Evolutionary conservation across 2,797 vertebrate genomes (phyloP).

Genomic region (Siniperca undulata): DNA sequence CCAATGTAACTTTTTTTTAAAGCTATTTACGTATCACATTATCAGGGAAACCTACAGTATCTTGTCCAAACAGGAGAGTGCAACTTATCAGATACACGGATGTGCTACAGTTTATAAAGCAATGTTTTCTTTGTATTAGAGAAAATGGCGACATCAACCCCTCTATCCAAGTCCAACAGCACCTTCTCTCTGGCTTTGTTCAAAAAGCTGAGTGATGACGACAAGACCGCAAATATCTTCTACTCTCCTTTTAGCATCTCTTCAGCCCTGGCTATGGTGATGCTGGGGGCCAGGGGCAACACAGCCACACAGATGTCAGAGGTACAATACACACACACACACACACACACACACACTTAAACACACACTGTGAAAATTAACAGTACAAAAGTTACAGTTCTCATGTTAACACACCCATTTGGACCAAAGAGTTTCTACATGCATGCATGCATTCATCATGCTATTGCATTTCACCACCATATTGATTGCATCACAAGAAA

Average conservation of each 20-base stretch:
- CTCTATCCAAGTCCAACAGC: conserved; percentile 78
- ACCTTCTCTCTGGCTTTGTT: conserved; percentile 86
- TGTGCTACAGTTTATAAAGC: not conserved
- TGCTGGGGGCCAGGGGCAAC: conserved; percentile 86
- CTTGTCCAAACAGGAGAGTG: not conserved
- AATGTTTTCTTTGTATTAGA: conserved; percentile 1
- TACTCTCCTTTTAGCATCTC: conserved; percentile 88
- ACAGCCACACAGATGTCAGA: conserved; percentile 71
- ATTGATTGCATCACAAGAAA: not conserved
- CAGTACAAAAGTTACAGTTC: not conserved
- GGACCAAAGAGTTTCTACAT: not conserved
- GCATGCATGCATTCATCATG: not conserved
- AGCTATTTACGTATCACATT: not conserved
- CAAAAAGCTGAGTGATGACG: conserved; percentile 77
- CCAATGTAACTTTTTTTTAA: not conserved
- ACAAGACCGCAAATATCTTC: conserved; percentile 84
- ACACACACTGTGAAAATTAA: not conserved
- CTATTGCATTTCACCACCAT: not conserved
- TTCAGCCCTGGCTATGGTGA: conserved; percentile 90
- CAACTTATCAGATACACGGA: not conserved
- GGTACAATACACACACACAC: conserved; percentile 7
- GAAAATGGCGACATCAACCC: conserved; percentile 69
- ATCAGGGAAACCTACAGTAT: not conserved
- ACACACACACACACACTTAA: not conserved
- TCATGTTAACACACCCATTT: conserved; percentile 1